Percentiles rank a stretch among this genome's conserved stretches.
Evolutionary conservation across 2,888 invertebrate species (phyloP).

Genomic region (Galeruca laticollis): DNA sequence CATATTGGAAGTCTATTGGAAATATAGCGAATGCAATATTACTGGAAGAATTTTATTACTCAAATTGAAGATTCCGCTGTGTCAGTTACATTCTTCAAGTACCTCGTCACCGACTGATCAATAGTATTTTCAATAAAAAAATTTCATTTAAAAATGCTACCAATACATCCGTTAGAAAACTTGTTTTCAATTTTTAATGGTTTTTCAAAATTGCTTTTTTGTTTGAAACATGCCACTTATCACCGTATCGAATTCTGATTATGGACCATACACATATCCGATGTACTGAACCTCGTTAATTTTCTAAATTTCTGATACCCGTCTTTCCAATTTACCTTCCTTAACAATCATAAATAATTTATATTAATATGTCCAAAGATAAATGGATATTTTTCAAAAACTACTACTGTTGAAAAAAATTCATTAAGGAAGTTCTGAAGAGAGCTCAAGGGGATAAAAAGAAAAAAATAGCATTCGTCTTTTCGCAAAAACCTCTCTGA

Average conservation of each 20-base stretch:
- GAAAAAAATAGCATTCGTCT: conserved; percentile 22
- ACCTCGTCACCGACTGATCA: no score
- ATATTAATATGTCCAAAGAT: conserved; percentile 24
- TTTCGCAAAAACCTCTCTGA: conserved; percentile 31
- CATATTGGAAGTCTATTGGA: no score
- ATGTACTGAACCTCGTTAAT: conserved; percentile 1
- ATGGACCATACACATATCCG: neutral
- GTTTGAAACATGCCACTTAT: neutral
- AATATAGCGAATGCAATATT: no score
- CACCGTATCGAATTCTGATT: neutral
- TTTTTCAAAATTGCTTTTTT: neutral
- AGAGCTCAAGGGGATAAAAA: conserved; percentile 17
- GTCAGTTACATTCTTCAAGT: no score
- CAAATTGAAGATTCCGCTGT: no score
- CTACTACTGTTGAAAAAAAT: conserved; percentile 18
- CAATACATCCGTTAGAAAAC: neutral
- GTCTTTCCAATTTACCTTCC: neutral
- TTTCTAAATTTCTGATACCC: conserved; percentile 6
- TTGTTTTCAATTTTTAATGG: neutral
- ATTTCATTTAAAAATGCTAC: no score
- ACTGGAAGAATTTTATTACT: no score
- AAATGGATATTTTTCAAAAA: conserved; percentile 23
- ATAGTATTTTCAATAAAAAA: no score
- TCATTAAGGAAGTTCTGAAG: conserved; percentile 28
- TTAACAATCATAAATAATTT: conserved; percentile 16